Percentiles rank a stretch among this genome's conserved stretches.
These are phyloP conservation scores for Drosophila ohnishii DNA, from an alignment of 1,140 invertebrate species.

Conservation along the genomic window DNA sequence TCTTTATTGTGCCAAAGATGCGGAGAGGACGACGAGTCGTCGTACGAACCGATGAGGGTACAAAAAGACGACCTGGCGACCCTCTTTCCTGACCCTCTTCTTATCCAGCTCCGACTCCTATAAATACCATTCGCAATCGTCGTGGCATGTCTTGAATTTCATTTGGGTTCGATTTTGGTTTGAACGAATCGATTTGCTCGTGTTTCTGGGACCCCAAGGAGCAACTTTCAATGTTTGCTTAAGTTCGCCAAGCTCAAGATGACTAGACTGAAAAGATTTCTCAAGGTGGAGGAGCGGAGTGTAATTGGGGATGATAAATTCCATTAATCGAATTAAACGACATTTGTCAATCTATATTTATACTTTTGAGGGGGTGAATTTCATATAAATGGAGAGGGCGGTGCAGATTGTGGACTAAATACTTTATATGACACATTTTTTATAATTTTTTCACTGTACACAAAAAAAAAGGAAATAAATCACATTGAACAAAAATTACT, in stretches of 20 bases:
- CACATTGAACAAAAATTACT: neutral
- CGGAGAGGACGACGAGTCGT: slow-evolving; percentile 67
- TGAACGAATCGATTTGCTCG: slow-evolving; percentile 50
- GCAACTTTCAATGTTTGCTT: slow-evolving; percentile 18
- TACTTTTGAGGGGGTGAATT: neutral
- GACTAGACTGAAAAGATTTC: neutral
- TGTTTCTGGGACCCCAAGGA: slow-evolving; percentile 21
- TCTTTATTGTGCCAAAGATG: slow-evolving; percentile 76
- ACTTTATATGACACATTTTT: neutral
- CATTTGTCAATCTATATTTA: slow-evolving; percentile 14
- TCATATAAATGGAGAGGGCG: neutral
- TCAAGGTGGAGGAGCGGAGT: neutral
- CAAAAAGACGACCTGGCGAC: slow-evolving; percentile 43
- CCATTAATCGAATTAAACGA: slow-evolving; percentile 12
- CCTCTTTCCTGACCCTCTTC: slow-evolving; percentile 10
- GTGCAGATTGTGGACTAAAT: neutral
- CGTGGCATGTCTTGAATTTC: slow-evolving; percentile 65
- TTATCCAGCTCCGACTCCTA: slow-evolving; percentile 16
- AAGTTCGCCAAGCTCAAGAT: slow-evolving; percentile 11
- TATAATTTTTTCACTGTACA: neutral
- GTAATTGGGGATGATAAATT: slow-evolving; percentile 11
- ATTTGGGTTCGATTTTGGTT: slow-evolving; percentile 56
- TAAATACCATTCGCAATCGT: slow-evolving; percentile 68
- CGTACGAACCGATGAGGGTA: slow-evolving; percentile 47
- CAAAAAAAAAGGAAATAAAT: neutral